These are phyloP conservation scores for Sebastes aleutianus DNA, from an alignment of 2,797 vertebrate genomes.

Conservation along the genomic window DNA sequence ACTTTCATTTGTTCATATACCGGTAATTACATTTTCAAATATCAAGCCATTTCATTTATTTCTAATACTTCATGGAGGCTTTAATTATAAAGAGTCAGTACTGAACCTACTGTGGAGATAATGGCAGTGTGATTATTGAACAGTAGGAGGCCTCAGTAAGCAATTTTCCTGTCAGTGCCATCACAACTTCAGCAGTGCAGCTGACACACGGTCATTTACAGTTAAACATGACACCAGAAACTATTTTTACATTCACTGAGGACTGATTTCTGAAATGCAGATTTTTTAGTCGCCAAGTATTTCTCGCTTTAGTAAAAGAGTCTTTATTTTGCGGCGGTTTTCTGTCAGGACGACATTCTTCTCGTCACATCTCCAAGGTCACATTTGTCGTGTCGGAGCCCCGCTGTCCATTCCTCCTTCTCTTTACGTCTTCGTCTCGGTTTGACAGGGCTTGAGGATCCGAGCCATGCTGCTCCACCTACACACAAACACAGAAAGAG, in stretches of 20 bases:
- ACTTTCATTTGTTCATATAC: not conserved
- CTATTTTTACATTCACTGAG: slow-evolving; percentile 7
- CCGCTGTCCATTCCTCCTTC: slow-evolving; percentile 15
- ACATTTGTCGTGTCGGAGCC: slow-evolving; percentile 34
- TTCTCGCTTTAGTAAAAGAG: not conserved
- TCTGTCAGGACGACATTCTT: slow-evolving; percentile 69
- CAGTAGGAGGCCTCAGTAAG: slow-evolving; percentile 45
- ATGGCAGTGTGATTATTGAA: slow-evolving; percentile 53
- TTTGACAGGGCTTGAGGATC: slow-evolving; percentile 31
- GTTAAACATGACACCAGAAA: not conserved
- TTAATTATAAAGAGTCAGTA: slow-evolving; percentile 35
- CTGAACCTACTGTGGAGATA: slow-evolving; percentile 7
- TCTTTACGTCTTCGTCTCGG: slow-evolving; percentile 38
- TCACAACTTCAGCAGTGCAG: slow-evolving; percentile 17
- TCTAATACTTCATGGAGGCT: not conserved
- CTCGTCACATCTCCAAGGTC: slow-evolving; percentile 53
- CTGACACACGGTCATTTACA: not conserved
- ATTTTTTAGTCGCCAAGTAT: not conserved
- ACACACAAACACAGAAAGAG: slow-evolving; percentile 1
- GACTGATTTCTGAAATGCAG: not conserved
- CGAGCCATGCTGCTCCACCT: slow-evolving; percentile 61
- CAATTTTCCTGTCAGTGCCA: slow-evolving; percentile 4
- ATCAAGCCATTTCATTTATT: not conserved
- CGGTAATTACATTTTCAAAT: slow-evolving; percentile 3
- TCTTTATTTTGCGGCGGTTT: not conserved